A percentile compares a stretch with the other conserved stretches of the same genome.
phyloP scores from a whole-genome alignment of 2,113 vertebrate species.

The Takifugu flavidus region DNA sequence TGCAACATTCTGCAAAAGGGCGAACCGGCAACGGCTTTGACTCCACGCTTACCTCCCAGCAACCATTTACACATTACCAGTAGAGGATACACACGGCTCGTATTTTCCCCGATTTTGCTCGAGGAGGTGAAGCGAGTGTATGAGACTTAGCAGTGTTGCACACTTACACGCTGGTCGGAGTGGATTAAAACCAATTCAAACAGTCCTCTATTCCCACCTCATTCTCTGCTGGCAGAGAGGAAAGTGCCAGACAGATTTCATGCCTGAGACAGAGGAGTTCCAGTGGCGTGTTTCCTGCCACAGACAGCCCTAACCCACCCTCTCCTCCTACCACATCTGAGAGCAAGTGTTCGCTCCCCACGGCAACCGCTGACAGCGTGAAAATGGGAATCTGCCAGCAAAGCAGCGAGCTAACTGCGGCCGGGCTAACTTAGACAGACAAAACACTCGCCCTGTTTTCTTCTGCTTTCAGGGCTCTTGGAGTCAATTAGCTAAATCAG shows the following conservation, averaged over 20 bases:
- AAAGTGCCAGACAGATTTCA: slow-evolving; percentile 67
- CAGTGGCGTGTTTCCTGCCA: slow-evolving; percentile 46
- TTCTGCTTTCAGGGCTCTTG: slow-evolving; percentile 9
- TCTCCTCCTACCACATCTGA: slow-evolving; percentile 52
- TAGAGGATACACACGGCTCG: slow-evolving; percentile 16
- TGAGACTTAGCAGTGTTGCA: slow-evolving; percentile 38
- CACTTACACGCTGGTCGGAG: slow-evolving; percentile 51
- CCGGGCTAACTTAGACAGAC: slow-evolving; percentile 36
- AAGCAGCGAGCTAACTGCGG: slow-evolving; percentile 54
- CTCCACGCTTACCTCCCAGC: slow-evolving; percentile 4
- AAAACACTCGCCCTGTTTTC: slow-evolving; percentile 32
- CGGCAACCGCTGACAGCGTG: slow-evolving; percentile 61
- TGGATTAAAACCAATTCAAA: slow-evolving; percentile 62
- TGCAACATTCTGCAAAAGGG: slow-evolving; percentile 4
- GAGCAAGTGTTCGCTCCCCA: slow-evolving; percentile 38
- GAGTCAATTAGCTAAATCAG: too few species aligned
- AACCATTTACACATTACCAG: slow-evolving; percentile 4
- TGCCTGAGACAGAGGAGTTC: slow-evolving; percentile 62
- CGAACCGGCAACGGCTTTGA: background rate
- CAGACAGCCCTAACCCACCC: slow-evolving; percentile 54
- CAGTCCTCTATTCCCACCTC: slow-evolving; percentile 38
- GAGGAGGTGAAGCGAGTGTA: slow-evolving; percentile 27
- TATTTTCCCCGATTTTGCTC: slow-evolving; percentile 33
- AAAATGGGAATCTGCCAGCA: slow-evolving; percentile 68
- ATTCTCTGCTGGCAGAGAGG: slow-evolving; percentile 38